Conservation (phyloP, 2,113 vertebrate species). For the Ptyas mucosa region DNA sequence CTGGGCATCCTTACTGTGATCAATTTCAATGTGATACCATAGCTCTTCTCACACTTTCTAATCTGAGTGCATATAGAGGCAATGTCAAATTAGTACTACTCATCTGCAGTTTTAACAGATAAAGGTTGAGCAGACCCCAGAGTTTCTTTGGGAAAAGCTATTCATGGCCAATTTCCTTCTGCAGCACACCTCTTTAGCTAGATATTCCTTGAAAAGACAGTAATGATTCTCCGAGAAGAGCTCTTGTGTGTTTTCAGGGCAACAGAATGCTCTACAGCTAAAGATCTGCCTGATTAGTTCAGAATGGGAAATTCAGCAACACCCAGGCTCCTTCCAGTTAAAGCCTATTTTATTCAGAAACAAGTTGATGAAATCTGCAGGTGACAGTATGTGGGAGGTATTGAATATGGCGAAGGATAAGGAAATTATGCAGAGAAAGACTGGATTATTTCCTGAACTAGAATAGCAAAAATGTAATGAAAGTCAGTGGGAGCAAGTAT, state of each 20-base stretch:
- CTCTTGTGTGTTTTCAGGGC: background rate
- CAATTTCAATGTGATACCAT: background rate
- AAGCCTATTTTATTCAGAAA: background rate
- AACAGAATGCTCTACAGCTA: background rate
- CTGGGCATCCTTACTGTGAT: background rate
- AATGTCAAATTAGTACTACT: constrained; percentile 22
- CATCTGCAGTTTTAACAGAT: background rate
- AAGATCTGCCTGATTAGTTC: background rate
- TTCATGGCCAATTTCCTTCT: background rate
- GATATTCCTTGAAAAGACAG: background rate
- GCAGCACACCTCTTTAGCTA: background rate
- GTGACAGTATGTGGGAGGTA: background rate
- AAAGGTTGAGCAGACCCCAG: background rate
- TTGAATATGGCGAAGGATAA: background rate
- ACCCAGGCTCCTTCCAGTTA: background rate
- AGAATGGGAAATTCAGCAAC: background rate
- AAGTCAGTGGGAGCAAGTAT: background rate
- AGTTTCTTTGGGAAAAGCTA: background rate
- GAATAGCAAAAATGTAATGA: background rate
- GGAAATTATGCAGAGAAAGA: background rate
- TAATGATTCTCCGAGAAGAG: background rate
- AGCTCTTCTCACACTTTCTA: background rate
- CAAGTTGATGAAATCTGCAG: background rate
- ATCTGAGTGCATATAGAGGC: background rate
- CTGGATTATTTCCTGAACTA: background rate